Conservation (phyloP, 1,140 invertebrate species). For the Mycetomoellerius zeteki region DNA sequence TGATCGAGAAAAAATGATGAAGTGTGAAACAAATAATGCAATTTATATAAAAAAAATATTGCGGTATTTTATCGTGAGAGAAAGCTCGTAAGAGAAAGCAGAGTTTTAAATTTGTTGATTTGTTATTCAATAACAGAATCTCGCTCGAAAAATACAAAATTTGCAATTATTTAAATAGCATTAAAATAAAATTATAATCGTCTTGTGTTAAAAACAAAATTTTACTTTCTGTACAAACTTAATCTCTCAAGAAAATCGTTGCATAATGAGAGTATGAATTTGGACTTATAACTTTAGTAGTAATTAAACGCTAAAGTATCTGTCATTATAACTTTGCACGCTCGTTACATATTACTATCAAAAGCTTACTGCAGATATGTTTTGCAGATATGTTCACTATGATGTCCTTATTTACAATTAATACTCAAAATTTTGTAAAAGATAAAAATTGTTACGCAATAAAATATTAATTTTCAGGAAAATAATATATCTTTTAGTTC, state of each 20-base stretch:
- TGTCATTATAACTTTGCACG: slow-evolving; percentile 16
- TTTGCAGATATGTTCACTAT: not conserved
- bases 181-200: not conserved
- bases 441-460: not conserved
- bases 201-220: not conserved
- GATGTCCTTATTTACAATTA: not conserved
- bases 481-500: not conserved
- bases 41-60: not conserved
- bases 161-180: not conserved
- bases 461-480: not conserved
- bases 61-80: not conserved
- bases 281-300: not conserved
- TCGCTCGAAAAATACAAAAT: not conserved
- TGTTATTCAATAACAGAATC: not conserved
- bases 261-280: not conserved
- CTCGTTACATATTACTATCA: not conserved
- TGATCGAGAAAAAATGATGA: not conserved
- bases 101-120: not conserved
- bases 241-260: not conserved
- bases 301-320: slow-evolving; percentile 19
- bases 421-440: not conserved
- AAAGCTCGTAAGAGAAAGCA: not conserved
- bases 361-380: not conserved
- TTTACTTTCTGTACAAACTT: not conserved
- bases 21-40: not conserved